Evolutionary conservation across 2,797 vertebrate species (phyloP), one percentile per base, ranked within the genome.

Genomic region (Saxicola maurus): DNA sequence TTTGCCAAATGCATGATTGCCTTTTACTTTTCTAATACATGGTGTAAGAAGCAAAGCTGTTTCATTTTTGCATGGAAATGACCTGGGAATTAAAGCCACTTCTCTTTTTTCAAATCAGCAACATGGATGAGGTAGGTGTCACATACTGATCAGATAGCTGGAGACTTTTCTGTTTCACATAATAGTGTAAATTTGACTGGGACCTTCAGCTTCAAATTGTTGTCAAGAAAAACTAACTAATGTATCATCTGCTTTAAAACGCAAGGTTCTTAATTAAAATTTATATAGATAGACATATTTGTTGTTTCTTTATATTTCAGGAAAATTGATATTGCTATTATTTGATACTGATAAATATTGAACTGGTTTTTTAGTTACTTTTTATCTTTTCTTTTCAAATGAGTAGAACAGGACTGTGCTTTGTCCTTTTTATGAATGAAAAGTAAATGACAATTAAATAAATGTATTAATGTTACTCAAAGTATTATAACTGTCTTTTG

Each of bases 1-100:
- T 97, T 98, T 98, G 98, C 98, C 98, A 98, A 98, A 98, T 98
- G 98, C 98, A 98, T 98, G 98, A 98, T 96, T 96, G 98, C 97
- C 98, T 97, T 97, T 98, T 97, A 95, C 96, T 97, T 97, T 97
- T 96, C 89, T 96, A 95, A 95, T 92, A 91, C 93, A 85, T 93
- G 93, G 88, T 97, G 92, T 97, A 96, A 96, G 84, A 95, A 97
- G 52, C 82, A 97, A 97, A 97, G 94, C 71, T 78, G 71, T 79
- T 93, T 95, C 92, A 96, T 97, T 94, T 97, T 96, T 98, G 98
- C 98, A 98, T 98, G 98, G 97, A 97, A 94, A 90, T 92, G 40
- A 97, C 96, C 95, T 80, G 91, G 94, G 91, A 97, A 89, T 51
- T 91, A 95, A 96, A 95, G 46, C 75, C 78, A 82, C 81, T 89